Evolutionary conservation across 2,797 vertebrate genomes (phyloP), one percentile per base, ranked within the genome.

Genomic region (Gambelia wislizenii): DNA sequence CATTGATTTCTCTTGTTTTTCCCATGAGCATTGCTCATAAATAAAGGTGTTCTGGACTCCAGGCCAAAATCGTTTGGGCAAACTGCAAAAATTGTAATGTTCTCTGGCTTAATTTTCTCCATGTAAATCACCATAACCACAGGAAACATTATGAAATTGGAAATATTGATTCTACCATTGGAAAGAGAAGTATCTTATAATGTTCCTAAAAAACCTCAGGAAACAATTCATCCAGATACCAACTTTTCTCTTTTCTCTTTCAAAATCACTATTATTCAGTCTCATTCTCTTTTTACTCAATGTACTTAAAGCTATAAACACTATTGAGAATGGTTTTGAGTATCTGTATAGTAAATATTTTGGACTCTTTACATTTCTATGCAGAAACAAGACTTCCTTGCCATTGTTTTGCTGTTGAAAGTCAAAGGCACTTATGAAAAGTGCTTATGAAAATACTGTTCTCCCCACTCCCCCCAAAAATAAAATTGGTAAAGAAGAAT

Each of bases 401-500:
- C 83, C 84, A 86, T 93, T 90, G 75, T 83, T 93, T 91, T 89
- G 56, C 22, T 88, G 92, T 78, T 87, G 64, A 75, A 89, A 89
- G 83, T 42, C 5, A 89, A 93, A 87, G 85, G 88, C 8, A 49
- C 87, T 85, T 72, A 42, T 42, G 2, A 67, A 75, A 22, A 61
- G n/a, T n/a, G n/a, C n/a, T n/a, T n/a, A n/a, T 42, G 2, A 67
- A 75, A 22, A 61, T 89, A 61, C 75, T 78, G 44, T 44, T 92
- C 93, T 95, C 75, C 75, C 49, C 70, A 6, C 25, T 1, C 25
- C 22, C n/a, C 22, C 30, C 64, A 64, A 64, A 56, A 56, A 30
- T 91, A 92, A 76, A 84, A 84, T 90, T 14, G 2, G 86, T 93
- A 84, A 92, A 87, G 91, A 91, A 92, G 91, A 91, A 92, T 93